Percentiles rank a stretch among this genome's conserved stretches.
Evolutionary conservation across 2,888 invertebrate species (phyloP).

Genomic region (Automeris io): DNA sequence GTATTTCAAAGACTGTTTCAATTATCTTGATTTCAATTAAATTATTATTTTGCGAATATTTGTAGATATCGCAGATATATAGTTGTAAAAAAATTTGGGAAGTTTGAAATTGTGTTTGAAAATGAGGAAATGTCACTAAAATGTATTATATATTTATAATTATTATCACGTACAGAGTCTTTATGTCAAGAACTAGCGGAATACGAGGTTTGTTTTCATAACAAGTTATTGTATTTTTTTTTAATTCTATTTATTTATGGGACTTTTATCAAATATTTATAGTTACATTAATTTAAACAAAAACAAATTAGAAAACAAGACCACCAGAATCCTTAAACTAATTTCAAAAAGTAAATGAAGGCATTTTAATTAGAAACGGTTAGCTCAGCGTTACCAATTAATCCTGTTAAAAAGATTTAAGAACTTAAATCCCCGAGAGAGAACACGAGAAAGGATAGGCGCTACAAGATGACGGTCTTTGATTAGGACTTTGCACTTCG

Average conservation of each 20-base stretch:
- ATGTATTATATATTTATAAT: no score
- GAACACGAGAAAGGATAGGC: conserved; percentile 14
- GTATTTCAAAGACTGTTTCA: neutral
- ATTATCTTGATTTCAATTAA: neutral
- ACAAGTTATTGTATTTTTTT: no score
- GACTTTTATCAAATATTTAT: no score
- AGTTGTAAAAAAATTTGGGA: no score
- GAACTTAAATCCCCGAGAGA: conserved; percentile 13
- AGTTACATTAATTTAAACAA: no score
- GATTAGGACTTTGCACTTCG: conserved; percentile 20
- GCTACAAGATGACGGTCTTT: conserved; percentile 19
- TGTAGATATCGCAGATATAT: no score
- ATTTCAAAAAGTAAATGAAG: neutral
- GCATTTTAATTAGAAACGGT: neutral
- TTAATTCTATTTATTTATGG: no score
- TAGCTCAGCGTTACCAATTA: neutral
- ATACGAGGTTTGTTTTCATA: no score
- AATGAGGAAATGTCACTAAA: no score
- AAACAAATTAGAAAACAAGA: neutral
- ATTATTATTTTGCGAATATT: neutral
- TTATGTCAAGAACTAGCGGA: no score
- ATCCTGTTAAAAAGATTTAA: conserved; percentile 14
- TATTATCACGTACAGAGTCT: no score
- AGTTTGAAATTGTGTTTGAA: no score
- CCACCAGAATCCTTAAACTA: neutral